These are phyloP conservation scores for Corvus cornix DNA, from an alignment of 2,113 vertebrate species.

Conservation along the genomic window DNA sequence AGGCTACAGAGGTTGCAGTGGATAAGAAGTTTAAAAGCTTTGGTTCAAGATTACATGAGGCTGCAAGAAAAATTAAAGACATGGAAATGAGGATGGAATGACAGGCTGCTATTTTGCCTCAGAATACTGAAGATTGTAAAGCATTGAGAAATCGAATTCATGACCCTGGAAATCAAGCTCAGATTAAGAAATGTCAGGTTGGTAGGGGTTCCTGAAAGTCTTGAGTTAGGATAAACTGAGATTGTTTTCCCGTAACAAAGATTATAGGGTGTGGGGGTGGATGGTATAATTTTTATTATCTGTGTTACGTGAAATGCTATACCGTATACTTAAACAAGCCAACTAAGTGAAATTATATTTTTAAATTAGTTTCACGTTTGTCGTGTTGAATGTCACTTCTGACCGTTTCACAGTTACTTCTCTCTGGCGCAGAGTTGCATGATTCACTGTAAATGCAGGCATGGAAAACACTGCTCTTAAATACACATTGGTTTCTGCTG, in stretches of 20 bases:
- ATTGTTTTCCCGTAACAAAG: background rate
- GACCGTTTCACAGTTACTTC: background rate
- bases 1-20: slow-evolving; percentile 73
- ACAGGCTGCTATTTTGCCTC: slow-evolving; percentile 73
- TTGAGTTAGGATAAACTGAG: background rate
- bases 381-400: background rate
- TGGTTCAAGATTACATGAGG: slow-evolving; percentile 73
- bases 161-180: slow-evolving; percentile 74
- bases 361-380: background rate
- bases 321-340: background rate
- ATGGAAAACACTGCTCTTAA: background rate
- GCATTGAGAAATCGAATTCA: slow-evolving; percentile 75
- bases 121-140: slow-evolving; percentile 74
- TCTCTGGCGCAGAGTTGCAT: background rate
- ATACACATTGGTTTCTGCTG: background rate
- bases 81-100: slow-evolving; percentile 72
- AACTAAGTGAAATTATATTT: background rate
- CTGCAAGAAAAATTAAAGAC: slow-evolving; percentile 69
- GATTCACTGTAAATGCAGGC: background rate
- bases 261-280: slow-evolving; percentile 20
- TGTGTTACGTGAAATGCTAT: background rate
- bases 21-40: slow-evolving; percentile 74
- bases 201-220: slow-evolving; percentile 65
- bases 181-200: slow-evolving; percentile 80
- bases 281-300: background rate